phyloP scores from a whole-genome alignment of 2,113 vertebrate genomes.

The Notarius quadriscutis region DNA sequence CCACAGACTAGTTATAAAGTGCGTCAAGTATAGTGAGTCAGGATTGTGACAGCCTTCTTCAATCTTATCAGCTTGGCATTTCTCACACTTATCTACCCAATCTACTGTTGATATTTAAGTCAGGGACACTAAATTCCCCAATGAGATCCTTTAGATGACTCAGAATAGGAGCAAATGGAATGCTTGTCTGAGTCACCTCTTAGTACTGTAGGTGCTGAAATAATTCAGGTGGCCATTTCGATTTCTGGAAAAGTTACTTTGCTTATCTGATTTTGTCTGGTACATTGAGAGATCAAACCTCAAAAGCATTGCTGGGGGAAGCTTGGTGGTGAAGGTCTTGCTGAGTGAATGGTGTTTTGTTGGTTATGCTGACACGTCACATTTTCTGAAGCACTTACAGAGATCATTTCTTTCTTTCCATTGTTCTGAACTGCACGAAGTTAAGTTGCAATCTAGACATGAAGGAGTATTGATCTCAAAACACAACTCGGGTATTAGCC shows the following conservation, averaged over 20 bases:
- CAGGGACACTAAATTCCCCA: constrained; percentile 45
- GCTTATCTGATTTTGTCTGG: constrained; percentile 9
- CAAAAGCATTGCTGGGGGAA: not conserved
- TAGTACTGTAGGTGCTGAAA: constrained; percentile 27
- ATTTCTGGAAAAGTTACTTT: not conserved
- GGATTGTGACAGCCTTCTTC: not conserved
- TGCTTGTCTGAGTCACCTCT: constrained; percentile 47
- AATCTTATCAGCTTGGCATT: constrained; percentile 21
- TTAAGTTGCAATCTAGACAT: not conserved
- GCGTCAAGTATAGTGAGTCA: not conserved
- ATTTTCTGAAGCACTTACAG: not conserved
- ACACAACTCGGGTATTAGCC: not conserved
- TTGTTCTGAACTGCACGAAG: not conserved
- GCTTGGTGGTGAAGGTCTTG: not conserved
- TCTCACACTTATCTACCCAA: not conserved
- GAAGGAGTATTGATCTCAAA: not conserved
- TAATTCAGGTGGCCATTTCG: not conserved
- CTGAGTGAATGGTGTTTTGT: not conserved
- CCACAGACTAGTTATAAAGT: not conserved
- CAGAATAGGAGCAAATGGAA: constrained; percentile 39
- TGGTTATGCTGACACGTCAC: not conserved
- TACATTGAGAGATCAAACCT: not conserved
- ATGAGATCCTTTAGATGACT: constrained; percentile 45
- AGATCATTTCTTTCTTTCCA: not conserved
- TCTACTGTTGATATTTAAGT: constrained; percentile 49